Base-by-base conservation (phyloP, 2,797 vertebrate species). In the Sebastes trivittatus region DNA sequence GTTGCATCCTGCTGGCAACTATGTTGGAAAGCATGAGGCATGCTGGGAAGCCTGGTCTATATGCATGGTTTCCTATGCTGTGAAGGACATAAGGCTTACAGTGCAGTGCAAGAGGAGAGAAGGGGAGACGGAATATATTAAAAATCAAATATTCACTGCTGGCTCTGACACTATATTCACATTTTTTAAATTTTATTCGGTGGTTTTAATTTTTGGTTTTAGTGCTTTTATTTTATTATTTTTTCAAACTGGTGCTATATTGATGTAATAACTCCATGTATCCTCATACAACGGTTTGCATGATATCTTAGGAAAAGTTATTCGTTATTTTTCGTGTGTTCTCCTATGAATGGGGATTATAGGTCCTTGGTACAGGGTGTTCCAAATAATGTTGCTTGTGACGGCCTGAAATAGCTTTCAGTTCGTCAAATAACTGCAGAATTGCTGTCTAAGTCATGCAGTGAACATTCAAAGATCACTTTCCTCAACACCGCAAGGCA, bases 1-100 rank as follows among this genome's bases (percentile, higher is more conserved):
- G 85, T 90, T 87, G 92, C 89, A 93, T 95, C 89, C 91, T 84
- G 84, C 92, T 94, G 93, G 92, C 88, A 92, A 90, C 89, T 84
- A 81, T 87, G 91, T 84, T 88, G 85, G 75, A 88, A 85, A 88
- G 84, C 91, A 89, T 30, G 75, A 84, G 90, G 93, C 89, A 87
- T 88, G 91, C 87, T 90, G 92, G 87, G 87, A 88, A 86, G 85
- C 76, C 78, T 75, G 79, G 78, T 87, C 75, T 78, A 85, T 80
- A 83, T 85, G 80, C 83, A 84, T 75, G 78, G 85, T 80, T 92
- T 86, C 74, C 80, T 83, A 56, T 64, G 65, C 80, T 84, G 86
- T 88, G 87, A 91, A 91, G 90, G 92, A 88, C 87, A 85, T 59
- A 58, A 67, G 66, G 56, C 22, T 34, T 56, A 18, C 20, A 67